A percentile compares a stretch with the other conserved stretches of the same genome.
These are phyloP conservation scores for Macropus fuliginosus DNA, from an alignment of 2,797 vertebrate genomes.

Conservation along the genomic window DNA sequence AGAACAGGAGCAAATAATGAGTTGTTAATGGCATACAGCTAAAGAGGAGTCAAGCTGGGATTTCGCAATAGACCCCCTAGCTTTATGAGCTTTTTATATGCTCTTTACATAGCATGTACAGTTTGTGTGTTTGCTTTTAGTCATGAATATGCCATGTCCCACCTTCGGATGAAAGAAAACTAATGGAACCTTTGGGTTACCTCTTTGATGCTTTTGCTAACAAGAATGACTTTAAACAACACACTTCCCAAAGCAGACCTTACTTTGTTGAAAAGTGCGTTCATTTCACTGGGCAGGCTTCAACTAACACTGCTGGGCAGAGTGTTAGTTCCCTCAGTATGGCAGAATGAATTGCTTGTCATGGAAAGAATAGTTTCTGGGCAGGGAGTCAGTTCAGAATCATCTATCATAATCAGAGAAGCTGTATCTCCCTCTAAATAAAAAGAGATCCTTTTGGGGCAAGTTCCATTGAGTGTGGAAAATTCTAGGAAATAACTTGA, in stretches of 20 bases:
- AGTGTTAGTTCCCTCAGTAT: not conserved
- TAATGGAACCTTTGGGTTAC: not conserved
- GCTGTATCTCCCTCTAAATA: slow-evolving; percentile 60
- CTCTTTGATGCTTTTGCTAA: not conserved
- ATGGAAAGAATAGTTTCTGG: not conserved
- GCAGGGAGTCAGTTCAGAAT: not conserved
- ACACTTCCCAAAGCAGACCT: not conserved
- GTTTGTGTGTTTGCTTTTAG: not conserved
- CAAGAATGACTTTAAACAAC: not conserved
- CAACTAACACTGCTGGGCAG: not conserved
- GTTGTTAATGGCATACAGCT: not conserved
- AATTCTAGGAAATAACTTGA: slow-evolving; percentile 47
- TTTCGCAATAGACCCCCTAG: not conserved
- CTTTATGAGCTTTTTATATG: not conserved
- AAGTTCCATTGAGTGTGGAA: slow-evolving; percentile 66
- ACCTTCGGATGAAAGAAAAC: not conserved
- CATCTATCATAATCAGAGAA: slow-evolving; percentile 6
- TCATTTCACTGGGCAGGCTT: not conserved
- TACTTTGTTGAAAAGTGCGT: not conserved
- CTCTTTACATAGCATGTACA: not conserved
- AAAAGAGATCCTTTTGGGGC: slow-evolving; percentile 55
- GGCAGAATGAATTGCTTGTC: not conserved
- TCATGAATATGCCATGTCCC: not conserved
- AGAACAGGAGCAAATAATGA: not conserved
- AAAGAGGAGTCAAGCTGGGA: not conserved